Percentiles rank a stretch among this genome's conserved stretches.
Evolutionary conservation across 2,113 vertebrate genomes (phyloP).

Genomic region (Hemiscyllium ocellatum): DNA sequence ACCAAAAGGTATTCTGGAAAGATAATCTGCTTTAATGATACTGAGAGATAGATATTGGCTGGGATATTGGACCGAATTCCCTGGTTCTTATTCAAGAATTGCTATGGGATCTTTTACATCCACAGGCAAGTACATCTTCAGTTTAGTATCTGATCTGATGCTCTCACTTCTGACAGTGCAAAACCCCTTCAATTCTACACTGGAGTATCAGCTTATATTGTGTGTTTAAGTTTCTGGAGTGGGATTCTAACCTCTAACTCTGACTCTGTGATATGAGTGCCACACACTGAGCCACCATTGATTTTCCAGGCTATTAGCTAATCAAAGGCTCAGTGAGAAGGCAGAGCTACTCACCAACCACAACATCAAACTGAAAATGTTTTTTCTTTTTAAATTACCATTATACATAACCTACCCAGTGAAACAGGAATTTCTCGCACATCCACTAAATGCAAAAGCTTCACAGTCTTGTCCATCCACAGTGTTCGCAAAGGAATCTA

Average conservation of each 20-base stretch:
- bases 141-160: too few relatives aligned
- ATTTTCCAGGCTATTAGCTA: neutral
- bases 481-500: conserved; percentile 77
- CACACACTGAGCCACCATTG: neutral
- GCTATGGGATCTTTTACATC: too few relatives aligned
- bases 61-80: too few relatives aligned
- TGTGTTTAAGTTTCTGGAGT: neutral
- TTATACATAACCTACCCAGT: conserved; percentile 56
- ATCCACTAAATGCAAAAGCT: conserved; percentile 77
- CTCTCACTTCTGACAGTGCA: too few relatives aligned
- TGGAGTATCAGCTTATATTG: too few relatives aligned
- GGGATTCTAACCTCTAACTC: neutral
- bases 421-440: conserved; percentile 53
- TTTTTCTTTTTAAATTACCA: neutral
- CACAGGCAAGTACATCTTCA: too few relatives aligned
- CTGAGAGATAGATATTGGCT: too few relatives aligned
- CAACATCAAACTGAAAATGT: neutral
- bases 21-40: neutral
- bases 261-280: neutral
- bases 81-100: too few relatives aligned
- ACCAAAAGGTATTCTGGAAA: neutral
- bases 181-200: too few relatives aligned
- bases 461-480: conserved; percentile 72
- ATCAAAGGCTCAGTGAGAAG: neutral
- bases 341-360: neutral